Base-by-base conservation (phyloP, 2,113 vertebrate genomes). In the Paracyprichromis sp. region DNA sequence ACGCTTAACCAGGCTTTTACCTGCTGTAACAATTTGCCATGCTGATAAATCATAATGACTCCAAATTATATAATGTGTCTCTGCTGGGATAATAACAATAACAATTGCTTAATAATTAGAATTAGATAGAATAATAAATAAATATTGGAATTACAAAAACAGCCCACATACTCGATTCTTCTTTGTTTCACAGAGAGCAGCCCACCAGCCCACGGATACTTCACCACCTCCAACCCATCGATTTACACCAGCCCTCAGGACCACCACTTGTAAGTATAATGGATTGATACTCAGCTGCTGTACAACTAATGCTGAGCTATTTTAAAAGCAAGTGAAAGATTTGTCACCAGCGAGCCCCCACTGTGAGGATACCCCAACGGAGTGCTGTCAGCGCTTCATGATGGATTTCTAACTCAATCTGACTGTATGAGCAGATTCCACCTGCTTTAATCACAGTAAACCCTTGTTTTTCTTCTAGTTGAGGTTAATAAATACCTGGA, bases 41-140 rank as follows among this genome's bases (percentile, higher is more conserved):
- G n/a, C 38, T 57, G n/a, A 57, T 17, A 29, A 43, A 2, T 26
- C n/a, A 43, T 12, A 26, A 81, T 57, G 79, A 78, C 26, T 78
- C 24, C 45, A 31, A 78, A 50, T 78, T 78, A 57, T 43, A 56
- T 43, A 19, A 81, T 9, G 52, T 81, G 4, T 57, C 38, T 43
- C 53, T 43, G 36, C 53, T 57, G 79, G 36, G 14, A 81, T 81
- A 81, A 81, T 81, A 81, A 56, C 50, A 29, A 43, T 16, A 81
- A 57, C 9, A 29, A 5, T 4, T 3, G 9, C 34, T 57, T 2
- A 31, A 53, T n/a, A 78, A 78, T 31, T 52, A 78, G 3, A 78
- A 52, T 52, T 31, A 4, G 10, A 29, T 26, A 26, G 26, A 26
- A 26, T 26, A 26, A 47, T 7, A 47, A 47, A 43, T 2, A 38